Percentiles rank a stretch among this genome's conserved stretches.
Conservation (phyloP, 2,797 vertebrate genomes). For the Acropternis orthonyx region DNA sequence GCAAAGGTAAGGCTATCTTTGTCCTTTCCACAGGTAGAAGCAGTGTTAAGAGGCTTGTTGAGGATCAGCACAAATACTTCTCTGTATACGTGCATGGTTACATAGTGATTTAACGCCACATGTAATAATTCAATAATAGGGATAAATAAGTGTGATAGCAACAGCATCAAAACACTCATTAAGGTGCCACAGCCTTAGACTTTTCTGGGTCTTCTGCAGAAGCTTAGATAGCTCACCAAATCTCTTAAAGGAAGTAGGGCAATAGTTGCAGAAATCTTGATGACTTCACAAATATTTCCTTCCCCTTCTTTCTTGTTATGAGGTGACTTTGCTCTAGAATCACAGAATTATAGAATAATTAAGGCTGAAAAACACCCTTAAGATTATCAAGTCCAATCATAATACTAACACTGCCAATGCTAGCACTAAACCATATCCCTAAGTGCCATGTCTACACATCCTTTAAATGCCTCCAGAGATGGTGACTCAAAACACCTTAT, state of each 20-base stretch:
- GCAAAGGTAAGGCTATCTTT: background rate
- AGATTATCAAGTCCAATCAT: background rate
- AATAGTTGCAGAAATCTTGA: background rate
- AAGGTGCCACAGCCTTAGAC: background rate
- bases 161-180: background rate
- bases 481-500: background rate
- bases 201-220: background rate
- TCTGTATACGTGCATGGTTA: background rate
- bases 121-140: background rate
- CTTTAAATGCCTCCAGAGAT: background rate
- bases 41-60: background rate
- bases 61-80: background rate
- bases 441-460: accelerated
- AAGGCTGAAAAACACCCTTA: background rate
- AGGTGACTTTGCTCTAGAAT: background rate
- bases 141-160: background rate
- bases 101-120: background rate
- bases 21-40: background rate
- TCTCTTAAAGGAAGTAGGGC: background rate
- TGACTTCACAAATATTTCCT: background rate
- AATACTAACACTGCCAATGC: background rate
- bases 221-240: background rate
- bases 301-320: background rate
- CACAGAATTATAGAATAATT: background rate
- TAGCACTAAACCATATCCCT: background rate